Conservation (phyloP, 2,113 vertebrate species). For the Alexandromys fortis region DNA sequence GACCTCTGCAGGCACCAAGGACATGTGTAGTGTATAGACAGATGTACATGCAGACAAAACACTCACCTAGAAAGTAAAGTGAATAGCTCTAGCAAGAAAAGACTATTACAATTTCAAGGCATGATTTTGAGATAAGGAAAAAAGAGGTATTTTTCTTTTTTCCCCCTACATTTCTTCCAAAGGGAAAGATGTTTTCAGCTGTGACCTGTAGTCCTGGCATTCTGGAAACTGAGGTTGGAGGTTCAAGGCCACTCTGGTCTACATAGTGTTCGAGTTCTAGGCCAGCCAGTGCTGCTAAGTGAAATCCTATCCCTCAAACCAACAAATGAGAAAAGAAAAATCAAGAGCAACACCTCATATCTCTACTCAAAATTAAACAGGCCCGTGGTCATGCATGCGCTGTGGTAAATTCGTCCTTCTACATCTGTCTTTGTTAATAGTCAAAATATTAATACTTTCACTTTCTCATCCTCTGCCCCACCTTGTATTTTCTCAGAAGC, state of each 20-base stretch:
- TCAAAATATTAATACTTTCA: background rate
- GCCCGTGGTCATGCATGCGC: background rate
- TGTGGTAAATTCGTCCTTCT: background rate
- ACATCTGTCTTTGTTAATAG: background rate
- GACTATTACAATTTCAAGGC: background rate
- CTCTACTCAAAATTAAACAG: slow-evolving; percentile 53
- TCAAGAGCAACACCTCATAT: background rate
- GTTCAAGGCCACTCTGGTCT: background rate
- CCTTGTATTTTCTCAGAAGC: background rate
- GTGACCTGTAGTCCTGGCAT: background rate
- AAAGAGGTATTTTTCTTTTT: background rate
- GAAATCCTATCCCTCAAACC: background rate
- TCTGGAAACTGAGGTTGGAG: background rate
- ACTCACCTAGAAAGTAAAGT: background rate
- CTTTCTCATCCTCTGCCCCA: slow-evolving; percentile 48
- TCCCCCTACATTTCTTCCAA: background rate
- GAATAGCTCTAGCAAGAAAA: background rate
- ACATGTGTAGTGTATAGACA: background rate
- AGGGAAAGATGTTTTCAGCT: background rate
- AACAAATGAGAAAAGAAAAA: background rate
- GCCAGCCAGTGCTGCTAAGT: no score
- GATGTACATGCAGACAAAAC: background rate
- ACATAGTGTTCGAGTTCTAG: background rate
- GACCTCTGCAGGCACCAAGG: background rate
- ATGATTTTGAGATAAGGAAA: background rate